Conservation (phyloP, 2,888 invertebrate genomes). For the Himalopsyche kuldschensis region DNA sequence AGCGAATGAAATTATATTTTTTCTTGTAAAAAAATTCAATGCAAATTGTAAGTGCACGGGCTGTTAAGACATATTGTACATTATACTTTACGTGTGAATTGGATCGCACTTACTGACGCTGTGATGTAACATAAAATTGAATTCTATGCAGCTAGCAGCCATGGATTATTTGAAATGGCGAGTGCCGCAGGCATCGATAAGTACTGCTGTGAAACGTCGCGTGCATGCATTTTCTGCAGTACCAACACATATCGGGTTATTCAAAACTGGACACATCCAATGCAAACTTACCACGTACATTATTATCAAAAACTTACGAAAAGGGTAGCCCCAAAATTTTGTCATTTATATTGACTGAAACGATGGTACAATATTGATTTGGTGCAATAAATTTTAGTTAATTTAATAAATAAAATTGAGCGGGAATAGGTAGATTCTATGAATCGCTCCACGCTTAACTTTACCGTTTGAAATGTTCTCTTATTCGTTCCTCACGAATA, state of each 20-base stretch:
- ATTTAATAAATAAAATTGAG: background rate
- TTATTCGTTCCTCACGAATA: conserved; percentile 95
- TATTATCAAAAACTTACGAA: too few species aligned
- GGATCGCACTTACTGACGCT: background rate
- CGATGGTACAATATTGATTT: too few species aligned
- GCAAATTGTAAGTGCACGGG: too few species aligned
- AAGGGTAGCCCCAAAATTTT: too few species aligned
- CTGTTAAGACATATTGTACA: background rate
- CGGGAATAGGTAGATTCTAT: background rate
- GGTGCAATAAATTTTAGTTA: too few species aligned
- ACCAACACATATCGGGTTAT: background rate
- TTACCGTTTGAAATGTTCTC: conserved; percentile 98
- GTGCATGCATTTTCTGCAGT: background rate
- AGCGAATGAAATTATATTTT: too few species aligned
- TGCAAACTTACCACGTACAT: too few species aligned
- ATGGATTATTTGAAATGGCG: background rate
- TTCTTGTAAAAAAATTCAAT: too few species aligned
- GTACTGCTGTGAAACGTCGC: background rate
- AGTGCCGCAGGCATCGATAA: background rate
- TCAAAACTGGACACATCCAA: background rate
- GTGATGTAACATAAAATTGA: background rate
- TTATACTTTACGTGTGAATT: background rate
- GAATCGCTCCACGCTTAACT: conserved; percentile 36
- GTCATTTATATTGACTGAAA: too few species aligned
- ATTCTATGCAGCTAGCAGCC: background rate